Evolutionary conservation across 1,140 invertebrate species (phyloP).

Genomic region (Drosophila mauritiana): DNA sequence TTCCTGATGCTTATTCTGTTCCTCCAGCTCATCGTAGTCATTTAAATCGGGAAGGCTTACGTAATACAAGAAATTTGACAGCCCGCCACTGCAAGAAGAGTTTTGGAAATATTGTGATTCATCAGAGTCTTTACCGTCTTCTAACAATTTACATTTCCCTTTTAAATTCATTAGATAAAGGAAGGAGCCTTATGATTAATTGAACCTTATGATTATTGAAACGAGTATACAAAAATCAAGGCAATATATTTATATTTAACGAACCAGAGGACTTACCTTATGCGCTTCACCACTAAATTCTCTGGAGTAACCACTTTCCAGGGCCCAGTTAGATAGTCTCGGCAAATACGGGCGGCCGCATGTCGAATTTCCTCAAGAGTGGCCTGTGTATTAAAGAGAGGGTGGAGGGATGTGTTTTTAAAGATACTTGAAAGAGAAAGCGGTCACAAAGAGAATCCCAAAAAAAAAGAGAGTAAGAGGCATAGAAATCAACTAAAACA

Average conservation of each 20-base stretch:
- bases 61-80: constrained; percentile 93
- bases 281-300: constrained; percentile 91
- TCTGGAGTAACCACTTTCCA: constrained; percentile 92
- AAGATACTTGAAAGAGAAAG: not conserved
- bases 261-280: constrained; percentile 87
- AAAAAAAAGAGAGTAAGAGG: constrained; percentile 9
- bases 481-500: constrained; percentile 65
- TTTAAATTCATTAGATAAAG: too few species aligned
- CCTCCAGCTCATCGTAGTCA: constrained; percentile 48
- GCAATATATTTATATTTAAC: not conserved
- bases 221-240: too few species aligned
- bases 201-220: too few species aligned
- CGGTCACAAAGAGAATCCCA: not conserved
- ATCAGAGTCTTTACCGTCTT: too few species aligned
- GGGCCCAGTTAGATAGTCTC: constrained; percentile 93
- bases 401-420: constrained; percentile 5
- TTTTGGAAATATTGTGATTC: not conserved
- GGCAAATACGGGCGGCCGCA: constrained; percentile 93
- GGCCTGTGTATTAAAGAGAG: constrained; percentile 50
- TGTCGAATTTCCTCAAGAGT: constrained; percentile 89
- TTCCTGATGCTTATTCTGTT: constrained; percentile 41
- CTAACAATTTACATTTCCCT: too few species aligned
- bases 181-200: too few species aligned
- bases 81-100: constrained; percentile 87
- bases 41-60: constrained; percentile 88